These are phyloP conservation scores for Narcine bancroftii DNA, from an alignment of 2,113 vertebrate genomes.

Conservation along the genomic window DNA sequence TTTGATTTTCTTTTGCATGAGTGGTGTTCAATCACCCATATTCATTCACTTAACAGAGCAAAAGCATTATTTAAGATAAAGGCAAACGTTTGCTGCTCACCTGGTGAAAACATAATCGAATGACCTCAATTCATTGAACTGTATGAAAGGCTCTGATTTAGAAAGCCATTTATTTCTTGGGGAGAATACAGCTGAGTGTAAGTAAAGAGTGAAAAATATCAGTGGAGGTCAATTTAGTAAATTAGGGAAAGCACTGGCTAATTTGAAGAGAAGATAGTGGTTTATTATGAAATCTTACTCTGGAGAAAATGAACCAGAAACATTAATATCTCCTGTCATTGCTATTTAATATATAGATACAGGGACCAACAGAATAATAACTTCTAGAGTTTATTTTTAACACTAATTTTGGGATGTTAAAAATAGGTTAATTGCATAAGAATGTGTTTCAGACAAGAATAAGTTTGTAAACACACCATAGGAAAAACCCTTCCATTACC, in stretches of 20 bases:
- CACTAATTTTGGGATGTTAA: conserved; percentile 80
- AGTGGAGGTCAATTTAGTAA: conserved; percentile 1
- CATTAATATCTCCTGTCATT: conserved; percentile 67
- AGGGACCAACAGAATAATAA: conserved; percentile 74
- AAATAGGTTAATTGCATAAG: conserved; percentile 69
- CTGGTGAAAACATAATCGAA: not conserved
- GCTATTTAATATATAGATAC: conserved; percentile 77
- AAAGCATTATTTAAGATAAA: not conserved
- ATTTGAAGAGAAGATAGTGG: not conserved
- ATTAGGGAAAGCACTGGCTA: not conserved
- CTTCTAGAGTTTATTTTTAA: conserved; percentile 69
- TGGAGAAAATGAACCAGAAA: conserved; percentile 83
- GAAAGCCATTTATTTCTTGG: not conserved
- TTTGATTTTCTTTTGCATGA: not conserved
- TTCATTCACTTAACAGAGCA: not conserved
- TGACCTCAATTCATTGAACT: not conserved
- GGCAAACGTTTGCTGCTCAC: not conserved
- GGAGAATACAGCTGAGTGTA: not conserved
- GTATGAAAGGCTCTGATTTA: not conserved
- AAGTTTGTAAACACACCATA: conserved; percentile 29
- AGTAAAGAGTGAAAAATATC: not conserved
- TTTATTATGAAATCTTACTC: conserved; percentile 63
- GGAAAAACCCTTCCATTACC: not conserved
- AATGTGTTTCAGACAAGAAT: conserved; percentile 48
- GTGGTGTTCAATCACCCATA: not conserved